Base-by-base conservation (phyloP, 2,888 invertebrate species). In the Lasioglossum zephyrum region DNA sequence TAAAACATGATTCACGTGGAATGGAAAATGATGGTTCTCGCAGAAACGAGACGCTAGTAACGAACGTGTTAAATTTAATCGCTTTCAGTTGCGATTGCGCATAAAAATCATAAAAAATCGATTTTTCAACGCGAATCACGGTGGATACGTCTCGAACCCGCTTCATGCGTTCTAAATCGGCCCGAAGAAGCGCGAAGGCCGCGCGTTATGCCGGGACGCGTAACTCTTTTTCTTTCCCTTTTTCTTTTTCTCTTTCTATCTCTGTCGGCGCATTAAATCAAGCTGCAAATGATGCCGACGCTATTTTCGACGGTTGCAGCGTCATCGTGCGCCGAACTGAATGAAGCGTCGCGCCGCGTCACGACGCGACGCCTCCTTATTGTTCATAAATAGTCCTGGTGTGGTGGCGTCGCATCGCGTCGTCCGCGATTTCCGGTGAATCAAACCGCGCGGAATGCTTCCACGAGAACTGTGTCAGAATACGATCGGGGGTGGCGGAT, bases 321-420 rank as follows among this genome's bases (percentile, higher is more conserved):
- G 90, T 91, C 89, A 91, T 75, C 69, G 63, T 69, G 63, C 53
- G 77, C 74, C 44, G 57, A 81, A 80, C 87, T 89, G 87, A 91
- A 91, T 90, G 91, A 83, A 83, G 31, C 70, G 74, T 26, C 44
- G 84, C 90, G 74, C 31, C 44, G 84, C 90, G 88, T 85, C 89
- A 84, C 44, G 63, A 90, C 91, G 88, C 91, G 57, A 90, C 91
- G 89, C 91, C 91, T 89, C 87, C 91, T 85, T 89, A 82, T 91
- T 88, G 36, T 86, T 90, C 90, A 83, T 81, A 91, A 84, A 90
- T 89, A 90, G 91, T 83, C 75, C 69, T 87, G 79, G 39, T 44
- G 13, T 60, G 78, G 57, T 74, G 70, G 16, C 49, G 49, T 49
- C 49, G 72, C 41, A 63, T 75, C 82, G 72, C 41, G 69, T 73